Evolutionary conservation across 2,113 vertebrate genomes (phyloP).

Genomic region (Fulica atra): DNA sequence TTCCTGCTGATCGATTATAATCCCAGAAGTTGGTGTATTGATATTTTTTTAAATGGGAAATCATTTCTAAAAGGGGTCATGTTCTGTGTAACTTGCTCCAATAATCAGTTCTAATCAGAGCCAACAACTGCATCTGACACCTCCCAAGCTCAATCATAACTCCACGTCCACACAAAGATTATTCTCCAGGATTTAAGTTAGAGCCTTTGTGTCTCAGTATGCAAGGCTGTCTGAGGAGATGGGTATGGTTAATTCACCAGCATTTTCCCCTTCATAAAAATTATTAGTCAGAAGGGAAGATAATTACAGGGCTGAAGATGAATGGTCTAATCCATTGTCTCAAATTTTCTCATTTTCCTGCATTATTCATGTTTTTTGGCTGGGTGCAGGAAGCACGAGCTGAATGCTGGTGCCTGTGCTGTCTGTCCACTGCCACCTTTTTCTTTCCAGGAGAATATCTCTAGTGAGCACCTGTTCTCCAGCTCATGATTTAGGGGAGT

Average conservation of each 20-base stretch:
- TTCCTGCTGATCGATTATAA: not conserved
- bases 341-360: slow-evolving; percentile 31
- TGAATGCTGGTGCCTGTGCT: not conserved
- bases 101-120: not conserved
- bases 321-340: not conserved
- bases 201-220: not conserved
- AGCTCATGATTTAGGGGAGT: not conserved
- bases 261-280: not conserved
- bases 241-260: not conserved
- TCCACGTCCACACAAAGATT: fast-evolving
- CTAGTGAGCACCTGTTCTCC: not conserved
- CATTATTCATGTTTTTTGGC: slow-evolving; percentile 45
- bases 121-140: not conserved
- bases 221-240: not conserved
- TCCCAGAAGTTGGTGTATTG: not conserved
- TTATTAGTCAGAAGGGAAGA: slow-evolving; percentile 34
- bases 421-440: not conserved
- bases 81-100: not conserved
- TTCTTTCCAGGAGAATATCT: not conserved
- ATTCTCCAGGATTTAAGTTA: not conserved
- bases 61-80: fast-evolving
- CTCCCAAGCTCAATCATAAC: not conserved
- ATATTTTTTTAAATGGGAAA: not conserved
- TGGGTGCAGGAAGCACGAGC: not conserved
- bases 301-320: slow-evolving; percentile 57